These are phyloP conservation scores for Rhizoglyphus robini DNA, from an alignment of 1,140 invertebrate genomes.

Conservation along the genomic window DNA sequence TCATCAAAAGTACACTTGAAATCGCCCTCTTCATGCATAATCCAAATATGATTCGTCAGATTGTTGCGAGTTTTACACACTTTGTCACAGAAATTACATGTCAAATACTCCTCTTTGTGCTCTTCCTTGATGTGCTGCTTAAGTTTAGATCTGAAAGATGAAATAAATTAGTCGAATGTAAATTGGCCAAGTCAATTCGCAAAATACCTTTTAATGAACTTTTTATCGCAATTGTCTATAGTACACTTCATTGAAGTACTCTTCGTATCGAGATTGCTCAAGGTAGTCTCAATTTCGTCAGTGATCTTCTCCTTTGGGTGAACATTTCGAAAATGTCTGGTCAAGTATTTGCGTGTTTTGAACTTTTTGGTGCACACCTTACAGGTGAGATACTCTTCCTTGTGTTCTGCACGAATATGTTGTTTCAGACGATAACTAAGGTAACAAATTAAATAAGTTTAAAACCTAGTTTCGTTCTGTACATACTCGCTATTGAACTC, in stretches of 20 bases:
- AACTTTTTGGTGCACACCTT: not conserved
- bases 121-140: slow-evolving; percentile 1
- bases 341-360: not conserved
- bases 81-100: slow-evolving; percentile 13
- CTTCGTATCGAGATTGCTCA: not conserved
- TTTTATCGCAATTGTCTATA: slow-evolving; percentile 2
- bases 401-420: slow-evolving; percentile 5
- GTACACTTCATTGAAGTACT: not conserved
- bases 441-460: not conserved
- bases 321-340: not conserved
- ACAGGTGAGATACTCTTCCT: not conserved
- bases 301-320: not conserved
- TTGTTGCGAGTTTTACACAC: not conserved
- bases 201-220: not conserved
- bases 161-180: not conserved
- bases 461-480: not conserved
- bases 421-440: not conserved
- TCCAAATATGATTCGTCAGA: slow-evolving; percentile 13
- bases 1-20: slow-evolving; percentile 2
- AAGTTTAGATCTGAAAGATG: slow-evolving; percentile 9
- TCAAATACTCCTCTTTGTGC: slow-evolving; percentile 1
- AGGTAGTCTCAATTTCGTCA: not conserved
- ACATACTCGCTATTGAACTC: not conserved
- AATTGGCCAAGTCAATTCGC: not conserved
- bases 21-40: slow-evolving; percentile 15